Conservation (phyloP, 1,140 invertebrate species). For the Cyclargus thomasi region DNA sequence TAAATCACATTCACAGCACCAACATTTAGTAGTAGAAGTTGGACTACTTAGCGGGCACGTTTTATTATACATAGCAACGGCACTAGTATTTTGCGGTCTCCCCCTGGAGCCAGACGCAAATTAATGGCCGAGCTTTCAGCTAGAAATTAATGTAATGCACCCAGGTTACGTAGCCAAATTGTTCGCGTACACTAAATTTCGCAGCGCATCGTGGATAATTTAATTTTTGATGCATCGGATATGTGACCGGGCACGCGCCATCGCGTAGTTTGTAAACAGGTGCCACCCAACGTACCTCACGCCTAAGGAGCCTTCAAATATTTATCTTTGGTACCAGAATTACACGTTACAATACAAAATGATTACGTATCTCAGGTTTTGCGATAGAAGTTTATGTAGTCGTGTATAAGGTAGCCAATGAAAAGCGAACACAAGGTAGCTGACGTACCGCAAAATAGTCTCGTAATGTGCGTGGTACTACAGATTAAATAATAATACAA, state of each 20-base stretch:
- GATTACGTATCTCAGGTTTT: no score
- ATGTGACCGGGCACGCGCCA: conserved; percentile 21
- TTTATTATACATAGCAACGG: conserved; percentile 72
- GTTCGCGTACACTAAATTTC: conserved; percentile 62
- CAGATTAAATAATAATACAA: no score
- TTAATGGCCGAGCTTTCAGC: conserved; percentile 70
- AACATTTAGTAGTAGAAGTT: conserved; percentile 67
- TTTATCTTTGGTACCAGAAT: no score
- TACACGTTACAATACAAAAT: no score
- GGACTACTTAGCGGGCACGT: conserved; percentile 68
- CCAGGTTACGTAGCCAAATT: conserved; percentile 65
- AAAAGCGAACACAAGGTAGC: no score
- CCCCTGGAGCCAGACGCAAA: conserved; percentile 64
- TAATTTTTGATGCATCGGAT: conserved; percentile 48
- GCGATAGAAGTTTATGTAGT: no score
- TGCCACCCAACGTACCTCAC: neutral
- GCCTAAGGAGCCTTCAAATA: neutral
- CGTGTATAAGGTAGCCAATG: no score
- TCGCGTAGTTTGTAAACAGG: conserved; percentile 18
- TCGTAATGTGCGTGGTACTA: no score
- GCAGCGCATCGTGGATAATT: conserved; percentile 47
- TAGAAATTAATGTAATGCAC: conserved; percentile 73
- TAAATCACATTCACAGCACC: conserved; percentile 51
- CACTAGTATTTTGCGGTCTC: conserved; percentile 71
- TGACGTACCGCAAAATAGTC: no score